A percentile compares a stretch with the other conserved stretches of the same genome.
Evolutionary conservation across 1,140 invertebrate species (phyloP).

Genomic region (Himalopsyche phryganea): DNA sequence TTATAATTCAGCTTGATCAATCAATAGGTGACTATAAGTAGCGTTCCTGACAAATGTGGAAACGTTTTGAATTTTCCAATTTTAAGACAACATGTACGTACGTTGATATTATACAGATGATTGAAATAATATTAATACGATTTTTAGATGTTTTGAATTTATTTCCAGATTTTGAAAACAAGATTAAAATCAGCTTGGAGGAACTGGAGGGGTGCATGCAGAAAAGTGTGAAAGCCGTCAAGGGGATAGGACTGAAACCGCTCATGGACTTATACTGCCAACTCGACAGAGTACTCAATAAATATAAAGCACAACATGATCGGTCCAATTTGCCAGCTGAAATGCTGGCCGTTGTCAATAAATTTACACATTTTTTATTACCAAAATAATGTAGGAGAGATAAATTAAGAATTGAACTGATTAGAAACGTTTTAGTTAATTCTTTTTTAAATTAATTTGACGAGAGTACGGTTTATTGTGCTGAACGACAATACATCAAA

Average conservation of each 20-base stretch:
- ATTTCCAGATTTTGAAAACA: constrained; percentile 25
- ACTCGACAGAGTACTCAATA: constrained; percentile 53
- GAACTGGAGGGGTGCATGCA: constrained; percentile 59
- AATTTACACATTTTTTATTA: constrained; percentile 38
- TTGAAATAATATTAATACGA: no score
- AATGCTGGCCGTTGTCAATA: constrained; percentile 39
- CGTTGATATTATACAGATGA: background rate
- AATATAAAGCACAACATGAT: constrained; percentile 51
- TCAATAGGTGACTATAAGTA: no score
- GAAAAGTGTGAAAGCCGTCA: constrained; percentile 54
- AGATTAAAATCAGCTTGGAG: constrained; percentile 56
- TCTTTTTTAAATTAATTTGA: no score
- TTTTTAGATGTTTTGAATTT: no score
- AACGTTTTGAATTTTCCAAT: no score
- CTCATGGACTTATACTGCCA: constrained; percentile 62
- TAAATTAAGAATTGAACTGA: no score
- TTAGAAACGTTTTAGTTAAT: no score
- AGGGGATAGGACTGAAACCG: constrained; percentile 55
- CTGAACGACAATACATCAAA: no score
- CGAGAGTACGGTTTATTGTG: no score
- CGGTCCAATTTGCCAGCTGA: constrained; percentile 61
- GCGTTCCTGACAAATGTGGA: no score
- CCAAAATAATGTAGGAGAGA: constrained; percentile 4
- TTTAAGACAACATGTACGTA: no score
- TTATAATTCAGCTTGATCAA: no score